Percentiles rank a stretch among this genome's conserved stretches.
phyloP scores from a whole-genome alignment of 2,113 vertebrate species.

The Nothobranchius kuhntae region DNA sequence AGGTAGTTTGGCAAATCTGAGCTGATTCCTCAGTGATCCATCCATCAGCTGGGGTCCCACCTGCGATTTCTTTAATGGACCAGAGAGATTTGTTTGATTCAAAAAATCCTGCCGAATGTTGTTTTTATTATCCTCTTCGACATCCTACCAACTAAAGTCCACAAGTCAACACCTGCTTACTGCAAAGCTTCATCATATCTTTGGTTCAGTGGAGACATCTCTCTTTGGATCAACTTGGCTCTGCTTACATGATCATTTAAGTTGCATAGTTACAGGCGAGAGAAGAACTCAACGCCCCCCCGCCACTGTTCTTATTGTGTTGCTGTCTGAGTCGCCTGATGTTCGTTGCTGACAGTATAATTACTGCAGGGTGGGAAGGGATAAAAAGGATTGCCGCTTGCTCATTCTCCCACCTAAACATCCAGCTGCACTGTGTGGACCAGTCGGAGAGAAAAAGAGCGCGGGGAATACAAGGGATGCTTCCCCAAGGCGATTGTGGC shows the following conservation, averaged over 20 bases:
- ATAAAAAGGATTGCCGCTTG: constrained; percentile 78
- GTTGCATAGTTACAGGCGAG: constrained; percentile 82
- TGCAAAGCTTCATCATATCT: constrained; percentile 66
- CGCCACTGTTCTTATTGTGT: constrained; percentile 79
- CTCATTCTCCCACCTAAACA: constrained; percentile 83
- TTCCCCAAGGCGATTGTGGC: background rate
- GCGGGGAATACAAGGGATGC: constrained; percentile 3
- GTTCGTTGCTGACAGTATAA: constrained; percentile 84
- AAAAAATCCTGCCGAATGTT: constrained; percentile 27
- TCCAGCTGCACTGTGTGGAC: constrained; percentile 80
- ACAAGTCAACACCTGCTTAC: constrained; percentile 65
- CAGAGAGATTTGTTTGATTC: constrained; percentile 32
- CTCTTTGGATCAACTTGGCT: constrained; percentile 68
- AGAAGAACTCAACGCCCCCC: constrained; percentile 78
- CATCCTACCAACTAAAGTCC: constrained; percentile 13
- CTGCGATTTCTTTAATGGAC: constrained; percentile 3
- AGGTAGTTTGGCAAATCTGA: too few relatives aligned
- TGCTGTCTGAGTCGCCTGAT: constrained; percentile 73
- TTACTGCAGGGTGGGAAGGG: constrained; percentile 82
- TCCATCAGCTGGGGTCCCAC: too few relatives aligned
- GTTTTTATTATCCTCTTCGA: background rate
- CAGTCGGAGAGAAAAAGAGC: constrained; percentile 12
- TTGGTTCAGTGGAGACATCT: constrained; percentile 49
- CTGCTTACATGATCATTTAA: constrained; percentile 80
- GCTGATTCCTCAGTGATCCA: too few relatives aligned